These are phyloP conservation scores for Psilopogon haemacephalus DNA, from an alignment of 2,113 vertebrate genomes.

Conservation along the genomic window DNA sequence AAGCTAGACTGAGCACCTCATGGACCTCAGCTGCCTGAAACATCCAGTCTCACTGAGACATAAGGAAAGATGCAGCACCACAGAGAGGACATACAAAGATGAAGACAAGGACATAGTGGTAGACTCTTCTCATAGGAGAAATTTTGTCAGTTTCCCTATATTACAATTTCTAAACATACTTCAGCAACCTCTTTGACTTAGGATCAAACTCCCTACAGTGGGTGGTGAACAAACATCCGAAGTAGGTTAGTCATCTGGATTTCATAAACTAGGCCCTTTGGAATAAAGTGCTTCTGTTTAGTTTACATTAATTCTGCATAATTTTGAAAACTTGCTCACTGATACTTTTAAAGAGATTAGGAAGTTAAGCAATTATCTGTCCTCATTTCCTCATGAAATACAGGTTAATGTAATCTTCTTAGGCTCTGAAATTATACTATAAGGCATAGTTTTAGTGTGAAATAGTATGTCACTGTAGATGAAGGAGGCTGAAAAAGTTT, in stretches of 20 bases:
- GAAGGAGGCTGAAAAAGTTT: neutral
- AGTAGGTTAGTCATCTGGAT: neutral
- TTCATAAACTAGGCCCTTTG: neutral
- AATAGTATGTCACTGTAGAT: neutral
- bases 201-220: neutral
- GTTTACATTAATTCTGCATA: neutral
- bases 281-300: neutral
- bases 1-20: neutral
- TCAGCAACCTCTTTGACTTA: neutral
- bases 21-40: neutral
- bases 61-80: neutral
- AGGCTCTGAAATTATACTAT: neutral
- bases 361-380: neutral
- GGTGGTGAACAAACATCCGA: neutral
- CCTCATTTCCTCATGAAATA: constrained; percentile 15
- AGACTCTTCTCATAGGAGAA: neutral
- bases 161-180: neutral
- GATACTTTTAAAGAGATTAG: neutral
- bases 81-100: neutral
- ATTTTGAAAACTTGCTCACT: neutral
- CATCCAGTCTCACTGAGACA: neutral
- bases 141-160: neutral
- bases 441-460: neutral
- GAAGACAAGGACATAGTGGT: neutral
- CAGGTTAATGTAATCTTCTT: constrained; percentile 3